These are phyloP conservation scores for Pantelozetes paolii DNA, from an alignment of 2,888 invertebrate species.

Conservation along the genomic window DNA sequence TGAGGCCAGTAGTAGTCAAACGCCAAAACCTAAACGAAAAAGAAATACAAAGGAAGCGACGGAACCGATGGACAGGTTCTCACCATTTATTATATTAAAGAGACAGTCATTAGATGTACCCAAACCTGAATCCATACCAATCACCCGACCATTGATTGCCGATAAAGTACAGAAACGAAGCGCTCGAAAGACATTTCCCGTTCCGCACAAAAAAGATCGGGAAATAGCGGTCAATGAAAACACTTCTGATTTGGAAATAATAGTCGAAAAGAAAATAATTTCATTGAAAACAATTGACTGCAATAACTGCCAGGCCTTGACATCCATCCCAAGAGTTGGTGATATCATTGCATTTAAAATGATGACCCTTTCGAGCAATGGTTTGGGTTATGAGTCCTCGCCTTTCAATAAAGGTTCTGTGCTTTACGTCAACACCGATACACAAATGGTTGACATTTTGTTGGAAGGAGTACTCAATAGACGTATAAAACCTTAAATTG, in stretches of 20 bases:
- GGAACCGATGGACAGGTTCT: not conserved
- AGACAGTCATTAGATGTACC: not conserved
- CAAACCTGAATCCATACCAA: too few species aligned
- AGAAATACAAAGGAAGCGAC: not conserved
- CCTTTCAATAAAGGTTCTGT: not conserved
- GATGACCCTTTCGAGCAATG: not conserved
- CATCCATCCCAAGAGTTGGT: not conserved
- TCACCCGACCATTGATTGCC: too few species aligned
- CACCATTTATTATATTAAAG: conserved; percentile 19
- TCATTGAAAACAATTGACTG: not conserved
- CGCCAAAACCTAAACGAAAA: not conserved
- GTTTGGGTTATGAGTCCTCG: not conserved
- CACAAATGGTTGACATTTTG: conserved; percentile 18
- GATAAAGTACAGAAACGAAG: not conserved
- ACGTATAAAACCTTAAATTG: not conserved
- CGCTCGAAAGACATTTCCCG: conserved; percentile 29
- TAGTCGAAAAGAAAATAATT: not conserved
- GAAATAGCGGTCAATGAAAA: not conserved
- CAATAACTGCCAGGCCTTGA: not conserved
- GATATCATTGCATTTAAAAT: conserved; percentile 28
- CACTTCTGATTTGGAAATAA: not conserved
- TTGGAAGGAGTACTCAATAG: not conserved
- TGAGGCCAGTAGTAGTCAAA: not conserved
- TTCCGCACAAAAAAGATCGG: not conserved
- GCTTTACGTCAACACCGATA: not conserved